Evolutionary conservation across 2,888 invertebrate genomes (phyloP), one percentile per base, ranked within the genome.

Genomic region (Heliconius ismenius): DNA sequence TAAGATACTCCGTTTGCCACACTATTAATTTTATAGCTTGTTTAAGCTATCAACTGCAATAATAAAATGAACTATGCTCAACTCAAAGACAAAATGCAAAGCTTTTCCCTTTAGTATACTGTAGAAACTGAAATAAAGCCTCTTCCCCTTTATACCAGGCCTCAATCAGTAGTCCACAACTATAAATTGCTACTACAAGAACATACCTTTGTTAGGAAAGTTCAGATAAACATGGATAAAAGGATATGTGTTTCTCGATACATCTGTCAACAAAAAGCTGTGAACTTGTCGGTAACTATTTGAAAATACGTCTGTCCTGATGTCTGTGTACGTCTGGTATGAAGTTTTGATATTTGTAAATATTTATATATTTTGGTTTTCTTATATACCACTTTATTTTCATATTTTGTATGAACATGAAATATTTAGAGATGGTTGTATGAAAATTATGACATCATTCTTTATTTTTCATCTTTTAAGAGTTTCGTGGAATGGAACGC

Each of bases 341-440:
- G 1, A 39, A 36, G 58, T 72, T 72, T 72, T 72, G 72, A 32
- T 72, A 72, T 72, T 72, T 60, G 60, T 15, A 15, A 54, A 36
- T 58, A 36, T 36, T 32, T 64, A 36, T n/a, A n/a, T 21, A 21
- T 65, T 65, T 39, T 11, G 39, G 32, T 65, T 36, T 39, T 65
- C 21, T 54, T 26, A 69, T 73, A 76, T 70, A 43, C 3, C 11
- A 39, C 39, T 39, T 13, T 13, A 43, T 39, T 39, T 39, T 39
- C 3, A 39, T 39, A 39, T 39, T 72, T 63, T 67, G 74, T 73
- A 49, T 7, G 32, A 32, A 15, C 15, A 43, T 43, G 43, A 43
- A 43, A 43, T 43, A 18, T 1, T 32, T 32, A 32, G 32, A 32
- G 1, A 32, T 32, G 7, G 32, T 32, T 32, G 6, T 43, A 43